Conservation (phyloP, 1,140 invertebrate species). For the Penaeus vannamei region DNA sequence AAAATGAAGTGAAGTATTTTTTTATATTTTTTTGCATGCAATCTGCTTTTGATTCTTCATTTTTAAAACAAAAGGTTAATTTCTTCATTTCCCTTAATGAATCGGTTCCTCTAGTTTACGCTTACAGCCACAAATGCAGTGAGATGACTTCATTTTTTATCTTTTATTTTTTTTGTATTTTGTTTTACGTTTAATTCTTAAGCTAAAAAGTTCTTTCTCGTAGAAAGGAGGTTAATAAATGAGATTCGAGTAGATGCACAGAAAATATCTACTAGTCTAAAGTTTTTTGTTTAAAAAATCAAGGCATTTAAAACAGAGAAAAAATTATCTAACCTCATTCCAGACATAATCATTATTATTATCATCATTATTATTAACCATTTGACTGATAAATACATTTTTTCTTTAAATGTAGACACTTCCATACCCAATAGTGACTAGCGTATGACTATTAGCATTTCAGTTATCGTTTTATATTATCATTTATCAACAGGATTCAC, state of each 20-base stretch:
- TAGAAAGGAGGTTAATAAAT: neutral
- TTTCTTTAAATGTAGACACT: slow-evolving; percentile 8
- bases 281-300: slow-evolving; percentile 50
- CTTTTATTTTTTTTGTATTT: neutral
- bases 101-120: slow-evolving; percentile 3
- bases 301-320: slow-evolving; percentile 50
- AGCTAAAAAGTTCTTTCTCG: neutral
- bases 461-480: no score
- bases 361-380: neutral
- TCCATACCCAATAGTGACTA: slow-evolving; percentile 43
- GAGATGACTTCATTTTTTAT: neutral
- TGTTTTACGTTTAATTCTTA: neutral
- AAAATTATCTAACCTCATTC: slow-evolving; percentile 30
- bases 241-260: slow-evolving; percentile 16
- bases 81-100: neutral
- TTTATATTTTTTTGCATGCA: neutral
- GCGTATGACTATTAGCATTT: slow-evolving; percentile 18
- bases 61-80: no score
- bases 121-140: slow-evolving; percentile 18
- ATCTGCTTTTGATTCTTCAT: slow-evolving; percentile 52
- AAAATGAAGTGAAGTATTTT: neutral
- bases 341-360: slow-evolving; percentile 35
- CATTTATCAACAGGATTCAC: no score
- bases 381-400: neutral
- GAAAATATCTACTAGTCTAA: slow-evolving; percentile 22